Evolutionary conservation across 2,888 invertebrate species (phyloP).

Genomic region (Tanypteryx hageni): DNA sequence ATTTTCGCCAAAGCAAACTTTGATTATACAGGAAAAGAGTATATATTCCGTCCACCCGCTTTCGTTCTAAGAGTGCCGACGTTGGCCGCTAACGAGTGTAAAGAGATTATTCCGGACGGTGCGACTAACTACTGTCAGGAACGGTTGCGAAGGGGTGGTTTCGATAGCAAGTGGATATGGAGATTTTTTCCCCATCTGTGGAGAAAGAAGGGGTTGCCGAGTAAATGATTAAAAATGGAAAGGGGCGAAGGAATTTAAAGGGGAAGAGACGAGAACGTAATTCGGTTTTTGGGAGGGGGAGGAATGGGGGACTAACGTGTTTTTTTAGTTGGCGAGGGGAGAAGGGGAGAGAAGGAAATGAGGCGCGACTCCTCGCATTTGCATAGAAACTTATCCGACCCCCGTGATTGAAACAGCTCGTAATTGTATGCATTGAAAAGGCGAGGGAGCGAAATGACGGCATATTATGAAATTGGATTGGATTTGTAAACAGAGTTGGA

Average conservation of each 20-base stretch:
- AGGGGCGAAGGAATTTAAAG: background rate
- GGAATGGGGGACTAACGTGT: too few relatives aligned
- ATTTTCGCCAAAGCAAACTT: slow-evolving; percentile 8
- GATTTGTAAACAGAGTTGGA: background rate
- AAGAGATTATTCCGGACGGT: background rate
- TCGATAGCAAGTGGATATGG: background rate
- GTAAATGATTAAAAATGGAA: background rate
- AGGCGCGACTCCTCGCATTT: background rate
- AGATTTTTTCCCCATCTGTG: background rate
- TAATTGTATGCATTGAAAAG: background rate
- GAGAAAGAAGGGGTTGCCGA: background rate
- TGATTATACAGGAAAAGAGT: background rate
- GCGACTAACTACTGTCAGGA: too few relatives aligned
- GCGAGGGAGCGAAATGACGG: too few relatives aligned
- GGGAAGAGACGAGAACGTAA: background rate
- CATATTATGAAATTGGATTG: background rate
- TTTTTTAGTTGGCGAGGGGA: too few relatives aligned
- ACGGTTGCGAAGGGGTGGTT: background rate
- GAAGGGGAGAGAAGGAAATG: background rate
- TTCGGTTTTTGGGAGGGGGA: background rate
- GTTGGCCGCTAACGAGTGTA: background rate
- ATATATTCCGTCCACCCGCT: background rate
- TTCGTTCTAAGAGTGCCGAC: background rate
- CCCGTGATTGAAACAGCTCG: background rate
- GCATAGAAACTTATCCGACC: background rate